Evolutionary conservation across 1,140 invertebrate species (phyloP).

Genomic region (Drosophila arawakana): DNA sequence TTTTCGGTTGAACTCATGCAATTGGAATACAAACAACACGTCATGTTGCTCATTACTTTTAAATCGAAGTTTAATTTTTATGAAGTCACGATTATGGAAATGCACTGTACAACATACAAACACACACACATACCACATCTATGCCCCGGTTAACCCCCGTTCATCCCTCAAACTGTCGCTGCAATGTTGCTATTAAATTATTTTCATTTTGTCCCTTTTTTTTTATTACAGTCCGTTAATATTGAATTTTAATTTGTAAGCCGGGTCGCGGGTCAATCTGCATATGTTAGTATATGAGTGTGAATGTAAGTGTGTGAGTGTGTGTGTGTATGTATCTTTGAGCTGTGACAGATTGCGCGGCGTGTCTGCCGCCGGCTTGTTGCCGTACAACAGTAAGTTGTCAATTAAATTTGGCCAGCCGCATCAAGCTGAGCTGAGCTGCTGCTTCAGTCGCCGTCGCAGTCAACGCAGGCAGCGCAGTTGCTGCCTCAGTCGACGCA

Average conservation of each 20-base stretch:
- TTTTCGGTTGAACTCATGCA: constrained; percentile 9
- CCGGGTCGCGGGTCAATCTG: constrained; percentile 57
- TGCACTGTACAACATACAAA: constrained; percentile 44
- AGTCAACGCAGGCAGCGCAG: constrained; percentile 6
- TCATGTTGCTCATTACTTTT: constrained; percentile 77
- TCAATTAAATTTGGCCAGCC: constrained; percentile 82
- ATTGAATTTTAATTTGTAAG: constrained; percentile 84
- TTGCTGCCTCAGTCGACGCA: too few relatives aligned
- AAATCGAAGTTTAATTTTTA: constrained; percentile 84
- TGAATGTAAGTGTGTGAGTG: constrained; percentile 9
- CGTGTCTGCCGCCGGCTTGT: constrained; percentile 28
- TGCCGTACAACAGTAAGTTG: constrained; percentile 74
- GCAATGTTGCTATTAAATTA: constrained; percentile 72
- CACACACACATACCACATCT: constrained; percentile 18
- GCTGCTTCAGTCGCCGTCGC: constrained; percentile 18
- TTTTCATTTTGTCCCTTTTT: constrained; percentile 66
- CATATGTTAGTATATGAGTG: constrained; percentile 34
- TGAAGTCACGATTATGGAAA: constrained; percentile 84
- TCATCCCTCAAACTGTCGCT: background rate
- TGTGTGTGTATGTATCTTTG: constrained; percentile 64
- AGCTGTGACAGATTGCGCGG: constrained; percentile 73
- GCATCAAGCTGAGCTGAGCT: constrained; percentile 65
- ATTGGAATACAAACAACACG: constrained; percentile 36
- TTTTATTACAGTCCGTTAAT: constrained; percentile 72
- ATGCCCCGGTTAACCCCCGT: background rate